Base-by-base conservation (phyloP, 2,113 vertebrate species). In the Aspidoscelis tigris region DNA sequence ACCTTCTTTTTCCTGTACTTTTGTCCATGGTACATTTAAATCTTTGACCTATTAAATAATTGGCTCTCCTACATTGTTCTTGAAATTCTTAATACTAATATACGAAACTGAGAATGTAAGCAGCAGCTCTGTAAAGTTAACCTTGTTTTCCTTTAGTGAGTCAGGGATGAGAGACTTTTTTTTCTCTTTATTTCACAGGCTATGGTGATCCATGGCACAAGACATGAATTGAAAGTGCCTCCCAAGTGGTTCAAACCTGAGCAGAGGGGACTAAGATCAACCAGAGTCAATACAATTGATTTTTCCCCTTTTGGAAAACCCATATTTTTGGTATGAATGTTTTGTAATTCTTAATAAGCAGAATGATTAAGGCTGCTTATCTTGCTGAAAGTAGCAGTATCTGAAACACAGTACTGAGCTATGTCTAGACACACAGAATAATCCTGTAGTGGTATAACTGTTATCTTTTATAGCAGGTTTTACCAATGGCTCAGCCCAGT, bases 261-360 rank as follows among this genome's bases (percentile, higher is more conserved):
- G 88, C 96, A 97, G 64, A 81, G 53, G 0, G 93, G 93, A 47
- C 33, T 87, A 16, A 95, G 95, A 86, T 95, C 97, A 3, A 94
- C 96, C n/a, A 92, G 92, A 12, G 93, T 98, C 92, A 98, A 86
- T 2, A 93, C 96, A 26, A 92, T 99, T 64, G 96, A 98, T 80
- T 98, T 99, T 89, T 99, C 97, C 61, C 97, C 97, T 4, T 98
- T 97, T 88, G 96, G 93, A 89, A 96, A 96, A 61, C 90, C 97
- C 2, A 61, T 98, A 0, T 99, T 99, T 92, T 89, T 99, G 97
- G 98, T 99, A 95, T 95, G 96, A 88, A 92, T 82, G 20, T 0
- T 72, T 71, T 68, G 5, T 78, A 5, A 22, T 83, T 73, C 55
- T 79, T 66, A 55, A 55, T 61, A 21, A 3, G 33, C 5, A 14